Evolutionary conservation across 2,797 vertebrate genomes (phyloP).

Genomic region (Rhynchotus rufescens): DNA sequence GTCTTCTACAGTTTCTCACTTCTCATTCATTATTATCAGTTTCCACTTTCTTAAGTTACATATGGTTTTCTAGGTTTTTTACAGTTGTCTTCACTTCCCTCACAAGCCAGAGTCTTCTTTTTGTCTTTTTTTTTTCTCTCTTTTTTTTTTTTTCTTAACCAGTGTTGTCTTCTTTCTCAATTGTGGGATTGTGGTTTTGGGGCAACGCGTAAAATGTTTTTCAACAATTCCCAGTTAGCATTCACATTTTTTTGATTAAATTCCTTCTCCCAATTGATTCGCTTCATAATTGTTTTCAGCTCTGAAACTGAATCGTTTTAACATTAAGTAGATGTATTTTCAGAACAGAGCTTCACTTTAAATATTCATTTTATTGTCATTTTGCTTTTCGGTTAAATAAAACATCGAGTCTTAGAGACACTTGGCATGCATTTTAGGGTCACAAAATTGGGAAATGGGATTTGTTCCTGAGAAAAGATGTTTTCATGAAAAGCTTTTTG

Average conservation of each 20-base stretch:
- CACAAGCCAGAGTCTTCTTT: neutral
- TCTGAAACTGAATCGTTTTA: conserved; percentile 8
- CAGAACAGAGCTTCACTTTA: conserved; percentile 52
- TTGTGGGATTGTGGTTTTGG: conserved; percentile 72
- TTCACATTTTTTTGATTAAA: conserved; percentile 71
- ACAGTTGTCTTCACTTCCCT: conserved; percentile 61
- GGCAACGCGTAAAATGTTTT: conserved; percentile 57
- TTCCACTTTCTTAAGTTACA: conserved; percentile 57
- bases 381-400: conserved; percentile 32
- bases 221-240: conserved; percentile 69
- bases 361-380: conserved; percentile 41
- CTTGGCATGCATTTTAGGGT: neutral
- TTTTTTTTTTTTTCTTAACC: neutral
- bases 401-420: neutral
- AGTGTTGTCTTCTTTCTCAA: conserved; percentile 24
- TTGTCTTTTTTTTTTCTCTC: neutral
- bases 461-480: conserved; percentile 34
- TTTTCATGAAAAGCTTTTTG: neutral
- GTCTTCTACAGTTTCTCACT: conserved; percentile 2
- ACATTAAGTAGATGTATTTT: conserved; percentile 45
- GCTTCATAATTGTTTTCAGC: conserved; percentile 66
- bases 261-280: conserved; percentile 64
- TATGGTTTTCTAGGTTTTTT: conserved; percentile 54
- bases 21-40: conserved; percentile 27
- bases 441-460: conserved; percentile 52